Evolutionary conservation across 2,113 vertebrate genomes (phyloP), one percentile per base, ranked within the genome.

Genomic region (human (Homo sapiens)): DNA sequence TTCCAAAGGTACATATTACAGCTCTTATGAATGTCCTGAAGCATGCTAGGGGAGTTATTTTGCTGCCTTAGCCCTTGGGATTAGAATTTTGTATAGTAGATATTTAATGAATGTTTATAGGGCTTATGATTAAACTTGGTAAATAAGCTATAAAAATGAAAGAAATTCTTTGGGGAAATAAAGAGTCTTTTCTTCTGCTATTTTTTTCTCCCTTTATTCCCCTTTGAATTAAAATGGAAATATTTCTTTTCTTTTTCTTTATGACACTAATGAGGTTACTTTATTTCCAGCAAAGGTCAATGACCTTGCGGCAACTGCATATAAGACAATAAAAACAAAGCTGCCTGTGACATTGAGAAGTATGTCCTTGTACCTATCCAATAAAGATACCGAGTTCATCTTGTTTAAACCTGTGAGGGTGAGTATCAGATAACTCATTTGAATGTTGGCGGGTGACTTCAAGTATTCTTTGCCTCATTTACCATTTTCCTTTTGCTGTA

Each of bases 381-480:
- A 99, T 97, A 99, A 99, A 98, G 99, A 99, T 64, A 99, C 99
- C 0, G 99, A 99, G 98, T 99, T 99, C 98, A 99, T 99, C 98
- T 98, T 99, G 95, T 99, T 99, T 98, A 99, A 99, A 96, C 99
- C 99, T 35, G 99, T 99, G 45, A 98, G 99, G 99, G 99, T 99
- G 97, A 98, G 99, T 99, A 97, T 97, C 57, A 1, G 78, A 1
- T 11, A 6, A 8, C 81, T 40, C 86, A 35, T 76, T 32, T 89
- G 93, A 82, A 72, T 59, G 45, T 43, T 83, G 90, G 8, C 50
- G 25, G 64, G 32, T 83, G 82, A 87, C 18, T 82, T 79, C 17
- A 32, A 43, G 27, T 52, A 10, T 59, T 82, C 38, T 95, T 32
- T 50, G 55, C 45, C 32, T 75, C 9, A 59, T 43, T 16, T 45